Conservation (phyloP, 1,140 invertebrate genomes). For the Calephelis virginiensis region DNA sequence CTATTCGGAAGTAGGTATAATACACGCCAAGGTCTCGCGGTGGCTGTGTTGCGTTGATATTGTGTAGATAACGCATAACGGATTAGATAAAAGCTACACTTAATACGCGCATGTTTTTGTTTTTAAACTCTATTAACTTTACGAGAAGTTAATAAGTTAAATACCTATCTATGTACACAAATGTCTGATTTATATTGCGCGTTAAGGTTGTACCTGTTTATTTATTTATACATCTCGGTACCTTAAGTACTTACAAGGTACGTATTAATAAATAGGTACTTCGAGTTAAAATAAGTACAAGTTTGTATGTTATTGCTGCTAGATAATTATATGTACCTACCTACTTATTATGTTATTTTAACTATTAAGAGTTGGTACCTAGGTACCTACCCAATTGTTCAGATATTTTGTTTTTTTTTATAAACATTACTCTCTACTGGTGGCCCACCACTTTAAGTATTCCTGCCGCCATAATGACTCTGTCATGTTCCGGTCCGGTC, state of each 20-base stretch:
- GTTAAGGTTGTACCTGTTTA: background rate
- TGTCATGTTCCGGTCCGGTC: too few relatives aligned
- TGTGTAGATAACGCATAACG: conserved; percentile 52
- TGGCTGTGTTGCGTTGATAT: conserved; percentile 64
- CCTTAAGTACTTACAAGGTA: background rate
- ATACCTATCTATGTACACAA: background rate
- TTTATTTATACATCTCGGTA: background rate
- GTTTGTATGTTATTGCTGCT: too few relatives aligned
- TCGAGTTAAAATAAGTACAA: too few relatives aligned
- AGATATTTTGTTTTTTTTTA: too few relatives aligned
- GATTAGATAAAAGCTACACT: conserved; percentile 68
- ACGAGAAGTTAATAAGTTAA: background rate
- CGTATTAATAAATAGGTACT: too few relatives aligned
- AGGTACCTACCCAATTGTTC: too few relatives aligned
- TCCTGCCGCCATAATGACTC: too few relatives aligned
- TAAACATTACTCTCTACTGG: too few relatives aligned
- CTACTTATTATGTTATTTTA: too few relatives aligned
- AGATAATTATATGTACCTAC: too few relatives aligned
- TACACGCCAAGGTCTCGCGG: conserved; percentile 26
- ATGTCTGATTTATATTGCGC: background rate
- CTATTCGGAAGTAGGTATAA: conserved; percentile 7
- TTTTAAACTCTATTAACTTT: conserved; percentile 17
- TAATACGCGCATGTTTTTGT: conserved; percentile 37
- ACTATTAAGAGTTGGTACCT: too few relatives aligned
- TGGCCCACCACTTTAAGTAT: too few relatives aligned